Conservation (phyloP, 1,140 invertebrate genomes). For the Sinonovacula constricta region DNA sequence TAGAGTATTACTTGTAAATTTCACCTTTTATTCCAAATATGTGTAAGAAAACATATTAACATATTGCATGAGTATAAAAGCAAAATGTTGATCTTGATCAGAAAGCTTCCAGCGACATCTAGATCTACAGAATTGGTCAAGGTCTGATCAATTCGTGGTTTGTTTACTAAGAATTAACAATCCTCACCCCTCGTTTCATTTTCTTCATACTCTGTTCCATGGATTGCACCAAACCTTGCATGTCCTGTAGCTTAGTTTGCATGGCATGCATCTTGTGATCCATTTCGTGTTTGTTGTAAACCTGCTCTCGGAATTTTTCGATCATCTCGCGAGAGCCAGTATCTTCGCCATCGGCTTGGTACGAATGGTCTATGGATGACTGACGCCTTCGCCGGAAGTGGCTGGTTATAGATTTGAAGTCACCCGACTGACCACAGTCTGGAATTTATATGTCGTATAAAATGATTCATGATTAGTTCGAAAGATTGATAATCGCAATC, state of each 20-base stretch:
- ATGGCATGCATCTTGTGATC: conserved; percentile 35
- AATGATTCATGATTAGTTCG: too few relatives aligned
- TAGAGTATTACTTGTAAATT: too few relatives aligned
- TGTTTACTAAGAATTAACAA: too few relatives aligned
- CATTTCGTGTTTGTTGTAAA: conserved; percentile 45
- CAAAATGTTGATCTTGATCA: too few relatives aligned
- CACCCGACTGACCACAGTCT: conserved; percentile 50
- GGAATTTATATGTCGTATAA: neutral
- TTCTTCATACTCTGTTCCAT: conserved; percentile 48
- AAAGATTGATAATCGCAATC: too few relatives aligned
- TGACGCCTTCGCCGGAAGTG: conserved; percentile 34
- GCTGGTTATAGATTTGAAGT: conserved; percentile 46
- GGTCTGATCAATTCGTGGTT: too few relatives aligned
- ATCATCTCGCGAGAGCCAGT: neutral
- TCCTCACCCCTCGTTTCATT: conserved; percentile 46
- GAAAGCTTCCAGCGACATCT: too few relatives aligned
- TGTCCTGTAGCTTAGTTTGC: conserved; percentile 18
- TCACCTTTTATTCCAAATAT: too few relatives aligned
- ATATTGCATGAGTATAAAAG: too few relatives aligned
- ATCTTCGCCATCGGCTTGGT: conserved; percentile 3
- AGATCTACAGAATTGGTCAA: too few relatives aligned
- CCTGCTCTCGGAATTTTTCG: neutral
- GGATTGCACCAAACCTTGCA: conserved; percentile 28
- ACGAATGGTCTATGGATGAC: conserved; percentile 6
- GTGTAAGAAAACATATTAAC: too few relatives aligned